Evolutionary conservation across 2,888 invertebrate species (phyloP), one percentile per base, ranked within the genome.

Genomic region (Thyatira batis): DNA sequence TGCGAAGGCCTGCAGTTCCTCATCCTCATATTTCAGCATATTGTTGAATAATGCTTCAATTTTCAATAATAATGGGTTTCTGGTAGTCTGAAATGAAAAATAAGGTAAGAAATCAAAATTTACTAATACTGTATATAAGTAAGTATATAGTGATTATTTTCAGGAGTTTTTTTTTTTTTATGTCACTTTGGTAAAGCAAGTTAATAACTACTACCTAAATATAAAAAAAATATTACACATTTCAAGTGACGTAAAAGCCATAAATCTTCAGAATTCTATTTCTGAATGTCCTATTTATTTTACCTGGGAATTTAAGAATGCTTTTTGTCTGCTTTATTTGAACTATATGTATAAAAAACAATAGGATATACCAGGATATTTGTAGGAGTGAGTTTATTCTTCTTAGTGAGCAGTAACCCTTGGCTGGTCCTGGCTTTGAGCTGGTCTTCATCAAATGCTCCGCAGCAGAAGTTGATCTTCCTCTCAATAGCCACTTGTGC

Each of bases 11-110:
- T 95, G 94, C 1, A 97, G 80, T 0, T 90, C 82, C 53, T 92
- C 84, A 73, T 96, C 93, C 76, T 97, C 97, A 80, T 97, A 97
- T 50, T 89, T 83, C 60, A 95, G 78, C 45, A 96, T 93, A 50
- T 88, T 87, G 65, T 94, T 91, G 58, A 95, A 95, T 33, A 92
- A 52, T 0, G 50, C 50, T 60, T 90, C 76, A 1, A 91, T 72
- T 53, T 76, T 80, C 17, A 77, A 52, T 2, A 92, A 73, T 3
- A 90, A 69, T 0, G 71, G 68, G 63, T 93, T 93, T 0, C 65
- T 67, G 11, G 92, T 92, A 6, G 59, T 67, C 90, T 91, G 77
- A 53, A 71, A 65, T 25, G 20, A 43, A 30, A 43, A 50, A 45
- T 13, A 39, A 6, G 4, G 33, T 33, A n/a, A 33, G 30, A 30